Percentiles rank a stretch among this genome's conserved stretches.
phyloP scores from a whole-genome alignment of 2,888 invertebrate genomes.

The Baccha elongata region DNA sequence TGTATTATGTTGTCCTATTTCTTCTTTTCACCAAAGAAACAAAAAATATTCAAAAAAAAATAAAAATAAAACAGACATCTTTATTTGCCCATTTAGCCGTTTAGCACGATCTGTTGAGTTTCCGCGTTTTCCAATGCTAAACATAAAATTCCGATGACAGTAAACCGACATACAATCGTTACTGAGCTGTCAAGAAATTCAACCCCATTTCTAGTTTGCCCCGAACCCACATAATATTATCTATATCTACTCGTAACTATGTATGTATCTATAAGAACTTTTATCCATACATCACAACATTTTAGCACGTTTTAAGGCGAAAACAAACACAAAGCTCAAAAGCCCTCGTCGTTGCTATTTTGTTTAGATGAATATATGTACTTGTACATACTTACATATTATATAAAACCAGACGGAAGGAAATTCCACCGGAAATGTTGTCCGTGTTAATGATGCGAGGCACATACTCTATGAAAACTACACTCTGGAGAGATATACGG shows the following conservation, averaged over 20 bases:
- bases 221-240: constrained; percentile 20
- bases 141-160: not conserved
- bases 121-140: constrained; percentile 5
- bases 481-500: constrained; percentile 1
- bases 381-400: not conserved
- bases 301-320: constrained; percentile 69
- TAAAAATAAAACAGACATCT: constrained; percentile 18
- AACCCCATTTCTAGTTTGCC: constrained; percentile 10
- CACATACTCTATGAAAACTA: constrained; percentile 57
- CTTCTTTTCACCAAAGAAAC: not conserved
- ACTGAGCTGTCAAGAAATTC: constrained; percentile 45
- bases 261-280: not conserved
- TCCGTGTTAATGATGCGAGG: constrained; percentile 73
- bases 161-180: constrained; percentile 10
- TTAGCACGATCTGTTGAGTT: constrained; percentile 39
- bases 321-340: constrained; percentile 70
- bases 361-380: not conserved
- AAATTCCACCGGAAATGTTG: constrained; percentile 72
- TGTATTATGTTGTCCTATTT: not conserved
- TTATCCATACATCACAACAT: constrained; percentile 65
- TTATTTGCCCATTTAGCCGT: constrained; percentile 54
- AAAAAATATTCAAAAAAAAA: not conserved
- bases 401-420: constrained; percentile 60
- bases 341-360: constrained; percentile 58
- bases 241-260: too few relatives aligned